Evolutionary conservation across 2,113 vertebrate species (phyloP), one percentile per base, ranked within the genome.

Genomic region (Pardalotus punctatus): DNA sequence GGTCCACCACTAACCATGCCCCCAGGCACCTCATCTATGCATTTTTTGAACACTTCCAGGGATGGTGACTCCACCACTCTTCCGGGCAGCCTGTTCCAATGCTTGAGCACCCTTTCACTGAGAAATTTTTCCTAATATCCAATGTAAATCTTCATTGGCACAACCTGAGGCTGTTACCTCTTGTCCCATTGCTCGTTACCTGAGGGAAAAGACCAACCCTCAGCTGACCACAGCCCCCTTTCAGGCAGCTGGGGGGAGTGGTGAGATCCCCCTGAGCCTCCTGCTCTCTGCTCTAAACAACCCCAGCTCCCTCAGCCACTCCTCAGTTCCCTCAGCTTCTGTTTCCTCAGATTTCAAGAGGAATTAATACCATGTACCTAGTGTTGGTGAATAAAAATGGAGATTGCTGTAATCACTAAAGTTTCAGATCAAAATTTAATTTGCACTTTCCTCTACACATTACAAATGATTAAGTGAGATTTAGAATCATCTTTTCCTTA

Each of bases 341-440:
- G 5, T 76, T 90, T 91, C 62, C 27, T 71, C 56, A 50, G 8
- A 47, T 74, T 84, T 79, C 71, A 64, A 48, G 16, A 77, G 23
- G 13, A 81, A 72, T 64, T 58, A 71, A 81, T 25, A 40, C 28
- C 42, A 16, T 19, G 12, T 29, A 82, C n/a, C 19, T 40, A 10
- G 11, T 23, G 50, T 1, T 24, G 24, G 29, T 31, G 47, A 83
- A 88, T 29, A 17, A 79, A 93, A 90, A 61, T 11, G 14, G 14
- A 88, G 43, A 73, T 40, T 70, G 36, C 73, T 80, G 45, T 50
- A 86, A 80, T 87, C 76, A 51, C 18, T 38, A 25, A 79, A 50
- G 69, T 80, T 95, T 87, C 72, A 77, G 53, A 81, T 51, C 19
- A 72, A 96, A 92, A 90, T 80, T 64, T 92, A 90, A 93, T 82